phyloP scores from a whole-genome alignment of 2,888 invertebrate genomes.

The Epicampocera succincta region DNA sequence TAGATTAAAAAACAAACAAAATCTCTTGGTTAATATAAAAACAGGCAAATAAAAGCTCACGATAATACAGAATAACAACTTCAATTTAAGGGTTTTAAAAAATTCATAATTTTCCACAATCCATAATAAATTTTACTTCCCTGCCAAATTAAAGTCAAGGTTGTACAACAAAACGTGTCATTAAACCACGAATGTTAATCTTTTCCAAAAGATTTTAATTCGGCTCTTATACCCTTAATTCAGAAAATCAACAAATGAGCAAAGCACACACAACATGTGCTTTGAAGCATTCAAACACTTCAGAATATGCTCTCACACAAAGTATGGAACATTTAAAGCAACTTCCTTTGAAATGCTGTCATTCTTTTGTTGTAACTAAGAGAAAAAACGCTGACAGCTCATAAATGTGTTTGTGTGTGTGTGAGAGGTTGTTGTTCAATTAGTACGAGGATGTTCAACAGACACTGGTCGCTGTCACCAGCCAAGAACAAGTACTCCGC shows the following conservation, averaged over 20 bases:
- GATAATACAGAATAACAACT: too few relatives aligned
- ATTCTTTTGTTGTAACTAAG: conserved; percentile 7
- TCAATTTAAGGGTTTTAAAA: too few relatives aligned
- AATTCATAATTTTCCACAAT: too few relatives aligned
- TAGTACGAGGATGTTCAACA: conserved; percentile 28
- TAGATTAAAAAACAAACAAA: too few relatives aligned
- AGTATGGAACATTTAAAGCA: conserved; percentile 23
- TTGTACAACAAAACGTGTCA: too few relatives aligned
- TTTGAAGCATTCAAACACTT: conserved; percentile 15
- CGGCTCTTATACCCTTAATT: not conserved
- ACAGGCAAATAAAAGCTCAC: too few relatives aligned
- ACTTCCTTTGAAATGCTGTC: conserved; percentile 33
- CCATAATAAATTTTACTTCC: too few relatives aligned
- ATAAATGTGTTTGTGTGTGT: not conserved
- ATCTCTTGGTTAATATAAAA: too few relatives aligned
- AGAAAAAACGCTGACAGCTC: conserved; percentile 8
- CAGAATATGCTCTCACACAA: not conserved
- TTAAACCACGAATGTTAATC: too few relatives aligned
- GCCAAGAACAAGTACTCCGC: conserved; percentile 15
- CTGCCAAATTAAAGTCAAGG: too few relatives aligned
- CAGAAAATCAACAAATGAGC: conserved; percentile 40
- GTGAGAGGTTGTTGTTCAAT: not conserved
- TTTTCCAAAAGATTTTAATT: too few relatives aligned
- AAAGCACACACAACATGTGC: conserved; percentile 1
- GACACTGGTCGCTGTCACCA: conserved; percentile 11